Evolutionary conservation across 2,113 vertebrate species (phyloP).

Genomic region (Corapipo altera): DNA sequence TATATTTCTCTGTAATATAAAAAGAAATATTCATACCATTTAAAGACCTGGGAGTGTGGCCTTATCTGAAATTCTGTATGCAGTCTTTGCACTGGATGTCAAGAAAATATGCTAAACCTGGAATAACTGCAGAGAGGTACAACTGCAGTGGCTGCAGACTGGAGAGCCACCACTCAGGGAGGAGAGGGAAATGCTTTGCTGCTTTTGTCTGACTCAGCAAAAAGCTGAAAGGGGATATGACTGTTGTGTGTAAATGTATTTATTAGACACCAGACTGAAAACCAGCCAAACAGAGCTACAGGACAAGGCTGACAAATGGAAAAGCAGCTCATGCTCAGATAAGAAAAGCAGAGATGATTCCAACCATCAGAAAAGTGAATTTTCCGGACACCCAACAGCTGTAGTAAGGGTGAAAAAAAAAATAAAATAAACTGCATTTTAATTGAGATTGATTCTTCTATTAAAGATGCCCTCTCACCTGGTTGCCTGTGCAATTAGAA

Average conservation of each 20-base stretch:
- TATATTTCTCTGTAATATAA: not conserved
- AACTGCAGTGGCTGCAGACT: not conserved
- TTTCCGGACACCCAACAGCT: not conserved
- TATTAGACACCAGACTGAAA: not conserved
- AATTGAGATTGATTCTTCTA: not conserved
- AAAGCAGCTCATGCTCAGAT: not conserved
- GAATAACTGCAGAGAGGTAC: not conserved
- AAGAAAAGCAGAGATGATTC: not conserved
- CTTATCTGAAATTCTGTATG: not conserved
- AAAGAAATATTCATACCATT: not conserved
- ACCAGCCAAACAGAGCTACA: not conserved
- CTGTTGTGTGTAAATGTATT: slow-evolving; percentile 6
- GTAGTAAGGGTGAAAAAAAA: not conserved
- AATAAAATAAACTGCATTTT: not conserved
- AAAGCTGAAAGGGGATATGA: not conserved
- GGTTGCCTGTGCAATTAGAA: not conserved
- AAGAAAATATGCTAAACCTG: not conserved
- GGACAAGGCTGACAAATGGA: not conserved
- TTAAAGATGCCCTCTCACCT: not conserved
- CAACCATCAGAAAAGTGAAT: not conserved
- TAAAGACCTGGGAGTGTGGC: not conserved
- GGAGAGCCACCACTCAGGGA: not conserved
- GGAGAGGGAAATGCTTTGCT: not conserved
- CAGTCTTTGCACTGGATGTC: not conserved
- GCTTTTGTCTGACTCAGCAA: not conserved